Base-by-base conservation (phyloP, 1,140 invertebrate genomes). In the Triops cancriformis region DNA sequence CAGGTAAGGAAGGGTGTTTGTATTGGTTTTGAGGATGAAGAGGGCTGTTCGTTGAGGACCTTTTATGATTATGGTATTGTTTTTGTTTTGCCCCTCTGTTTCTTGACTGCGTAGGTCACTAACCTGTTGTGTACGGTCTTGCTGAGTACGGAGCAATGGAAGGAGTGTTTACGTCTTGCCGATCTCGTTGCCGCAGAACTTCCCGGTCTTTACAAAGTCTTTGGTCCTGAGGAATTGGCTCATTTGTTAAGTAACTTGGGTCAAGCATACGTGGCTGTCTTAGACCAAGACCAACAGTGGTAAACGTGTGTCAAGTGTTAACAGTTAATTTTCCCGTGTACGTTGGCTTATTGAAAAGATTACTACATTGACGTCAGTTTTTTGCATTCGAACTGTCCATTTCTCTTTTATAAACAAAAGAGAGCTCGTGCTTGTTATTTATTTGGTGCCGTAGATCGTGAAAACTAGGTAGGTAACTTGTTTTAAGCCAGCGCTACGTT, bases 111-210 rank as follows among this genome's bases (percentile, higher is more conserved):
- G 6, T 80, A 85, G 87, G 87, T 95, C 73, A 89, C 90, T 5
- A 86, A 94, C 73, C 86, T 97, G 11, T 86, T 97, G 5, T 89
- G 94, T 80, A 91, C 89, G 73, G 91, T 97, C 9, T 88, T 97
- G 82, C 89, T 90, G 73, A 87, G 88, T 79, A 92, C 91, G 81
- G 89, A 89, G 80, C 88, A 92, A 79, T 91, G 93, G 81, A 87
- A 89, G 51, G 92, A 93, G 83, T 93, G 92, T 82, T 83, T 96
- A 26, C 89, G 93, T 82, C 82, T 97, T 11, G 90, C 92, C 6
- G 91, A 96, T 85, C 86, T 92, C 74, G 86, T 97, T 76, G 90
- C 92, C 10, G 89, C 89, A 12, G 93, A 96, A 83, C 90, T 90
- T 78, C 86, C 93, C 82, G 87, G 89, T 81, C 82, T 97, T 0